Conservation (phyloP, 1,140 invertebrate species). For the Tribolium madens region DNA sequence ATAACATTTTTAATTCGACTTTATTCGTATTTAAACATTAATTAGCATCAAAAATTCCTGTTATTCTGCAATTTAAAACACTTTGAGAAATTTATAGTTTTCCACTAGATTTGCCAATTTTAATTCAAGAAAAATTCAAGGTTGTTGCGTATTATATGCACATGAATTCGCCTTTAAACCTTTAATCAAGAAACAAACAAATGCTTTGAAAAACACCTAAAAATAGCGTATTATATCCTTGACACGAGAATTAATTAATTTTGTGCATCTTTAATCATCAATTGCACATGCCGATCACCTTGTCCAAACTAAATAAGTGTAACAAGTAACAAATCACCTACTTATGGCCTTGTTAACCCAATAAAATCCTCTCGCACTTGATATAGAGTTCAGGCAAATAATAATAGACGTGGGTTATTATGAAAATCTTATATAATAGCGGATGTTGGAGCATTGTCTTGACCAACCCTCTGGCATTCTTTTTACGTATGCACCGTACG, state of each 20-base stretch:
- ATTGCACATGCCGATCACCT: conserved; percentile 5
- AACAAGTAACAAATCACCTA: conserved; percentile 1
- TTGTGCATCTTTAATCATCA: conserved; percentile 12
- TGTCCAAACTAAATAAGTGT: not conserved
- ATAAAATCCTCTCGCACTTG: conserved; percentile 14
- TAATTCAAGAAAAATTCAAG: not conserved
- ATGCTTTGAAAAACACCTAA: not conserved
- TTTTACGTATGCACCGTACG: conserved; percentile 8
- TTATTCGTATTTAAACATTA: no score
- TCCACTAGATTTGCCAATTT: not conserved
- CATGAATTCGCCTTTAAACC: not conserved
- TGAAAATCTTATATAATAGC: conserved; percentile 21
- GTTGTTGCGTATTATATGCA: not conserved
- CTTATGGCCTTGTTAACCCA: conserved; percentile 27
- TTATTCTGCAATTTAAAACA: not conserved
- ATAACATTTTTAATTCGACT: no score
- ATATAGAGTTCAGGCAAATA: conserved; percentile 2
- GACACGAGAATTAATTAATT: not conserved
- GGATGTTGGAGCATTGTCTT: conserved; percentile 20
- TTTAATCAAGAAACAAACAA: not conserved
- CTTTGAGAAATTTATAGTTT: not conserved
- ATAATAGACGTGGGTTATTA: conserved; percentile 18
- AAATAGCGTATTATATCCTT: not conserved
- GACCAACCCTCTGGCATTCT: not conserved
- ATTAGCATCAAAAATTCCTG: no score